Conservation (phyloP, 2,113 vertebrate species). For the Anas platyrhynchos region DNA sequence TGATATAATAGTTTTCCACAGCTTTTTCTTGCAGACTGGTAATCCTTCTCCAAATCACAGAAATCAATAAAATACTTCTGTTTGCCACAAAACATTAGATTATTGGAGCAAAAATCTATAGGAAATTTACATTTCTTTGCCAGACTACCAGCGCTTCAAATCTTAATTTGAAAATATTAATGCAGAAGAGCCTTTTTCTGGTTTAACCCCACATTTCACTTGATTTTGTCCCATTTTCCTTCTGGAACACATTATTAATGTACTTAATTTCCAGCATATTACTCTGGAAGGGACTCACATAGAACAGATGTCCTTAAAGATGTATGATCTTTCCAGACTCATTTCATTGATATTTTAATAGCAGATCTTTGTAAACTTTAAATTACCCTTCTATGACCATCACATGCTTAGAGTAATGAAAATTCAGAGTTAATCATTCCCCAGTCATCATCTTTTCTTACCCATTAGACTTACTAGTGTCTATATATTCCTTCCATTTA, state of each 20-base stretch:
- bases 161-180: not conserved
- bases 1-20: not conserved
- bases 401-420: not conserved
- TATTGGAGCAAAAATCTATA: not conserved
- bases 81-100: not conserved
- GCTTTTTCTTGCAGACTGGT: not conserved
- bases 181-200: not conserved
- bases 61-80: not conserved
- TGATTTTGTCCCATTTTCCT: not conserved
- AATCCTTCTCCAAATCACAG: not conserved
- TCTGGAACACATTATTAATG: not conserved
- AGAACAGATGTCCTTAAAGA: slow-evolving; percentile 43
- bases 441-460: not conserved
- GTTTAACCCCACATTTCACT: not conserved
- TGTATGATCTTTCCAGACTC: slow-evolving; percentile 27
- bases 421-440: not conserved
- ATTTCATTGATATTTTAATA: slow-evolving; percentile 50
- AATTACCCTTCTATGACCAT: slow-evolving; percentile 4
- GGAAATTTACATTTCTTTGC: not conserved
- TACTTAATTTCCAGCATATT: not conserved
- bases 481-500: not conserved
- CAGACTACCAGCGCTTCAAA: not conserved
- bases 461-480: not conserved
- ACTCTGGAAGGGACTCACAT: not conserved
- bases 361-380: not conserved